Evolutionary conservation across 1,140 invertebrate genomes (phyloP), one percentile per base, ranked within the genome.

Genomic region (Eupristina koningsbergeri): DNA sequence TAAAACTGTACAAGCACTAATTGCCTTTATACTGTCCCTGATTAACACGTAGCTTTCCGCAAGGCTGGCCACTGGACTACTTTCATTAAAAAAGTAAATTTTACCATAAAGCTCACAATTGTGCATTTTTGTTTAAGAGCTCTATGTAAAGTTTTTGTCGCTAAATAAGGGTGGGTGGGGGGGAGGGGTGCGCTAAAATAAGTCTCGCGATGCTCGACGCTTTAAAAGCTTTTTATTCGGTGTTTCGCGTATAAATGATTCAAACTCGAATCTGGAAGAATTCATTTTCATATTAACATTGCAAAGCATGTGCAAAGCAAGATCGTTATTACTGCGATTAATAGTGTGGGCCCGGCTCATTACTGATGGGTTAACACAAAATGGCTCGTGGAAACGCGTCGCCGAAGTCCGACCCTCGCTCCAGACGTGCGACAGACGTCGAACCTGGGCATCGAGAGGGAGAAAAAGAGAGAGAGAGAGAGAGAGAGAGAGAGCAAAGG

Each of bases 401-500:
- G 1, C 9, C 9, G 26, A 58, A 9, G 53, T 22, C 31, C 31
- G 50, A 67, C 80, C 76, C 73, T 78, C 75, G 9, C 26, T 13
- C 26, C 5, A 58, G 3, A 9, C 5, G 19, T 22, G 9, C 80
- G 22, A 26, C n/a, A n/a, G n/a, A n/a, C n/a, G n/a, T n/a, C n/a
- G n/a, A n/a, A n/a, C n/a, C n/a, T n/a, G n/a, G n/a, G n/a, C n/a
- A n/a, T 47, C 64, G n/a, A 7, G 39, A 0, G 36, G n/a, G 36
- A 0, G 69, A 15, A n/a, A 26, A n/a, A 47, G 73, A 75, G 47
- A 34, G n/a, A 47, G 29, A 53, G 73, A 75, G 73, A 22, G 73
- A 47, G n/a, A 31, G n/a, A 47, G 29, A 53, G 73, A 75, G 73
- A 22, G 73, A 47, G n/a, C n/a, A 31, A 22, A 41, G 3, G 85